Base-by-base conservation (phyloP, 2,113 vertebrate species). In the Grallaria varia region DNA sequence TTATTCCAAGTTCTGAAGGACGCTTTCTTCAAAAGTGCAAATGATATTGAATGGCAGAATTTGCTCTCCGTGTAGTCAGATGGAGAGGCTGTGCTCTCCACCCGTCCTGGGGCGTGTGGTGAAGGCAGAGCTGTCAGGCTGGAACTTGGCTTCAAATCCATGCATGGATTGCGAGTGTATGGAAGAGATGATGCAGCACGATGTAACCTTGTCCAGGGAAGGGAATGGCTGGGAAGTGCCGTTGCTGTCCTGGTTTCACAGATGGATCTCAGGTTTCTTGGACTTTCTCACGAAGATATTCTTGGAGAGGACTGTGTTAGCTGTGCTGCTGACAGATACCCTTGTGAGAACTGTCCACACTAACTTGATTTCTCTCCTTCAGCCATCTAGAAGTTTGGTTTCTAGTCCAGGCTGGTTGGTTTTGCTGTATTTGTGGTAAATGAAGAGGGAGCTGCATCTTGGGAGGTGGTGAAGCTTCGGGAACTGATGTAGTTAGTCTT, bases 1-100 rank as follows among this genome's bases (percentile, higher is more conserved):
- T 84, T 92, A 44, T 14, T 94, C 6, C 52, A 53, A 33, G 52
- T 80, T 88, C 60, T 75, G 83, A 94, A 96, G 84, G 75, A 78
- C 35, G 47, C 64, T 89, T 94, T 84, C 81, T 94, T 86, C 72
- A 75, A 20, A 73, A 93, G 40, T 50, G n/a, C 68, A 64, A 14
- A 63, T 78, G 47, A 23, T 47, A 23, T 0, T 71, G 44, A 84
- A 30, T 7, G 28, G 68, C 52, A 59, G 49, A 25, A 25, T 56
- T 64, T 72, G 11, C 60, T 93, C 5, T 59, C 56, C 64, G 80
- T 13, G 4, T 33, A 12, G 35, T n/a, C 68, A 44, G 58, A 11
- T 30, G 50, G 72, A 67, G 58, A 22, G 37, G n/a, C 14, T 63
- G 86, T 53, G 56, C 27, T 44, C 45, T 59, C 30, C 13, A 22